Evolutionary conservation across 2,113 vertebrate species (phyloP).

Genomic region (Megalops atlanticus): DNA sequence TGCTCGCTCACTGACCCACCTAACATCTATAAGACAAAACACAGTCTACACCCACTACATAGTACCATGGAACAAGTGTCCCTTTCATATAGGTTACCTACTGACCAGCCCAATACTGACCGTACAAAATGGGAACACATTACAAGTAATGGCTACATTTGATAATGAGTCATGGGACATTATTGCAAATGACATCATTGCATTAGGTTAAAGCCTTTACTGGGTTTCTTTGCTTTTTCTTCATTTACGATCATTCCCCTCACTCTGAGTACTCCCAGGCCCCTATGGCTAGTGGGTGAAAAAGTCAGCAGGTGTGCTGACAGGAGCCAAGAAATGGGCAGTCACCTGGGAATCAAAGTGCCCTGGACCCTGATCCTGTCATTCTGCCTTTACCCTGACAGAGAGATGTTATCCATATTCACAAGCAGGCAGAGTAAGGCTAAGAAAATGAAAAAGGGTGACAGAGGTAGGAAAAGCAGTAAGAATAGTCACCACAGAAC

Average conservation of each 20-base stretch:
- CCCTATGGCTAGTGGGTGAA: constrained; percentile 11
- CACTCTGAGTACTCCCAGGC: background rate
- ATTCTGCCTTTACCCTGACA: constrained; percentile 23
- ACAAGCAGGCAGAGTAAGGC: background rate
- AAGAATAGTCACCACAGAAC: constrained; percentile 34
- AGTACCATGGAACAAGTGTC: too few relatives aligned
- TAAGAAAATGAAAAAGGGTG: background rate
- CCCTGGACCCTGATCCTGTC: constrained; percentile 36
- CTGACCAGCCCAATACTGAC: too few relatives aligned
- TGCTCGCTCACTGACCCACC: too few relatives aligned
- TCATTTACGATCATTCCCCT: background rate
- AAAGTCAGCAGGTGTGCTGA: constrained; percentile 34
- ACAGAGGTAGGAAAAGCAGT: constrained; percentile 29
- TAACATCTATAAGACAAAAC: too few relatives aligned
- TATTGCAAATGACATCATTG: too few relatives aligned
- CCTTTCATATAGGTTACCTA: too few relatives aligned
- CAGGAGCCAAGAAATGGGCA: constrained; percentile 33
- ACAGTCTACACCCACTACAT: too few relatives aligned
- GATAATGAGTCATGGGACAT: too few relatives aligned
- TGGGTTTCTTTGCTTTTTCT: too few relatives aligned
- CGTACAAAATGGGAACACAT: too few relatives aligned
- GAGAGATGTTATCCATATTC: constrained; percentile 20
- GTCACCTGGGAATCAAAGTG: constrained; percentile 46
- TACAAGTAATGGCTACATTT: too few relatives aligned
- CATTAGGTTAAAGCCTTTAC: too few relatives aligned